Percentiles rank a stretch among this genome's conserved stretches.
Evolutionary conservation across 1,140 invertebrate species (phyloP).

Genomic region (Centruroides sculpturatus): DNA sequence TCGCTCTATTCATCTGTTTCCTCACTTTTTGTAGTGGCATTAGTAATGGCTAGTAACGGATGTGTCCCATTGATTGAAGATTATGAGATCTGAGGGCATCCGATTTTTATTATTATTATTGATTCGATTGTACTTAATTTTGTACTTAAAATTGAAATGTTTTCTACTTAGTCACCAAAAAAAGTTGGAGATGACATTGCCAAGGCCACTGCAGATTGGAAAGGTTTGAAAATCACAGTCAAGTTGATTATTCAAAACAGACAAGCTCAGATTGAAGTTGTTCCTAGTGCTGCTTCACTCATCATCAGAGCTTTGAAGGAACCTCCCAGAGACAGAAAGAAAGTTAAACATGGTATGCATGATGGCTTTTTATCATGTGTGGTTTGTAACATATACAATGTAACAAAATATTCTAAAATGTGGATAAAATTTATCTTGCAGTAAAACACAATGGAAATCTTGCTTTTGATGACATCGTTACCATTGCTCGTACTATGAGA

Average conservation of each 20-base stretch:
- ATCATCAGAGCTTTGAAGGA: slow-evolving; percentile 98
- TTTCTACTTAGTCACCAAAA: slow-evolving; percentile 70
- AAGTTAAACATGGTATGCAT: slow-evolving; percentile 89
- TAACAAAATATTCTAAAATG: too few relatives aligned
- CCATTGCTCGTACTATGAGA: slow-evolving; percentile 84
- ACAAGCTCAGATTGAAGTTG: slow-evolving; percentile 92
- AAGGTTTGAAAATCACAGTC: slow-evolving; percentile 97
- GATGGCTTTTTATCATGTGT: slow-evolving; percentile 24
- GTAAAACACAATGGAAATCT: slow-evolving; percentile 98
- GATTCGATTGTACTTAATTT: too few relatives aligned
- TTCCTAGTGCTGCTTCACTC: slow-evolving; percentile 92
- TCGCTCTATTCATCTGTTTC: too few relatives aligned
- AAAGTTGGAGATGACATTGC: slow-evolving; percentile 99
- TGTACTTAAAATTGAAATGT: too few relatives aligned
- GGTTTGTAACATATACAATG: too few relatives aligned
- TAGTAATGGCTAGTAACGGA: too few relatives aligned
- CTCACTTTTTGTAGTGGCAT: too few relatives aligned
- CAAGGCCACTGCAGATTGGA: slow-evolving; percentile 97
- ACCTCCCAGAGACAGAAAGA: slow-evolving; percentile 95
- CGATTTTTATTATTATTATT: too few relatives aligned
- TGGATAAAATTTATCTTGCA: slow-evolving; percentile 24
- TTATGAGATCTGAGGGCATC: too few relatives aligned
- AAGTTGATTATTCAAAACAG: slow-evolving; percentile 97
- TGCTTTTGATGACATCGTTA: slow-evolving; percentile 78
- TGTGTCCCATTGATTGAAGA: too few relatives aligned